phyloP scores from a whole-genome alignment of 2,113 vertebrate genomes.

The Gymnogyps californianus region DNA sequence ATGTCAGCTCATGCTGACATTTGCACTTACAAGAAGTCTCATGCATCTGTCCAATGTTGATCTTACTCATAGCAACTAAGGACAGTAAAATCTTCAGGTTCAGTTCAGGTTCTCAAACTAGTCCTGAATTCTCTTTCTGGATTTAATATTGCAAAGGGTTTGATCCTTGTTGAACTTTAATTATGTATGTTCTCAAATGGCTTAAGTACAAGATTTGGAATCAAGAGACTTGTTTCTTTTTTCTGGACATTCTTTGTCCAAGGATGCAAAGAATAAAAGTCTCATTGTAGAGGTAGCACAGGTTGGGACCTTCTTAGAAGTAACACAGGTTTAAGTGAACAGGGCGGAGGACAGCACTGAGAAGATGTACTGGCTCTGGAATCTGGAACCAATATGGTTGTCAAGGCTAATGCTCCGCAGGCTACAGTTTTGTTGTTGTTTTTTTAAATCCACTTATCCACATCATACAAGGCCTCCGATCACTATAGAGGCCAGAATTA shows the following conservation, averaged over 20 bases:
- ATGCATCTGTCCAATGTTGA: background rate
- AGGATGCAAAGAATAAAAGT: background rate
- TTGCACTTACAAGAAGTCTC: background rate
- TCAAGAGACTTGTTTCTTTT: background rate
- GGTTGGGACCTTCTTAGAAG: background rate
- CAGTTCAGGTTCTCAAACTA: background rate
- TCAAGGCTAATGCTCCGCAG: background rate
- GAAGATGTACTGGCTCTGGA: background rate
- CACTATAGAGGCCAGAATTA: background rate
- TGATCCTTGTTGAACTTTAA: background rate
- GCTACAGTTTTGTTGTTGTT: background rate
- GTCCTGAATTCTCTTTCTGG: background rate
- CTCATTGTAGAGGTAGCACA: fast-evolving
- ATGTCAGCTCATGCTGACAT: background rate
- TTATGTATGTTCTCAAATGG: background rate
- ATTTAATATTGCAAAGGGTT: background rate
- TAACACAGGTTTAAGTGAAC: background rate
- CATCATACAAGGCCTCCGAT: fast-evolving
- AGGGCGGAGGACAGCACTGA: background rate
- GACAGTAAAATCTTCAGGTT: background rate
- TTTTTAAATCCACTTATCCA: background rate
- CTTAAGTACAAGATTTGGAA: background rate
- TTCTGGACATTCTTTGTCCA: background rate
- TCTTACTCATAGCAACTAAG: background rate
- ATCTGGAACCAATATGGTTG: fast-evolving